These are phyloP conservation scores for Alfaro cultratus DNA, from an alignment of 2,797 vertebrate species.

Conservation along the genomic window DNA sequence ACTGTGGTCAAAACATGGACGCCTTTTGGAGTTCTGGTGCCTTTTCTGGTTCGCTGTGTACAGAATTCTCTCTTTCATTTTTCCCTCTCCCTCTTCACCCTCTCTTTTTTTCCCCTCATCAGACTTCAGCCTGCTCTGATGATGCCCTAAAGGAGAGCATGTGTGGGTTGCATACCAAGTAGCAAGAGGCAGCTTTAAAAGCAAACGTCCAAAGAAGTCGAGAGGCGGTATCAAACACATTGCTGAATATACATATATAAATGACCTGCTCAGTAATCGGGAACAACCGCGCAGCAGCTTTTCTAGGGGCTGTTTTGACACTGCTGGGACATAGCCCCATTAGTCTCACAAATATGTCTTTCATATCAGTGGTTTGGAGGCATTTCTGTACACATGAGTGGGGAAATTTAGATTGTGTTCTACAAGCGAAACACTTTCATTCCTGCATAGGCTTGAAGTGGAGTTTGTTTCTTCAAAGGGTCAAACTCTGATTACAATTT, in stretches of 20 bases:
- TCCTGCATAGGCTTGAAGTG: conserved; percentile 42
- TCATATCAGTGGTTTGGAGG: conserved; percentile 68
- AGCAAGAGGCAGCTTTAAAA: conserved; percentile 68
- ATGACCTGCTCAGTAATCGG: conserved; percentile 79
- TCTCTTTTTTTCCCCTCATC: conserved; percentile 73
- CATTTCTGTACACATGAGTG: conserved; percentile 57
- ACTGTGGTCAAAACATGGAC: conserved; percentile 65
- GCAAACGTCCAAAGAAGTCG: conserved; percentile 67
- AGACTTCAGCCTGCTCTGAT: conserved; percentile 79
- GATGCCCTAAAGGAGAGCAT: conserved; percentile 79
- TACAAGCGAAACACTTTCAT: conserved; percentile 54
- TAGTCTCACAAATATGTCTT: conserved; percentile 74
- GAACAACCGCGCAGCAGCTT: conserved; percentile 65
- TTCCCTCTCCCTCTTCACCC: conserved; percentile 48
- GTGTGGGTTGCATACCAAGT: conserved; percentile 80
- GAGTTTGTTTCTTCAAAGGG: conserved; percentile 63
- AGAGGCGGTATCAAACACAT: conserved; percentile 70
- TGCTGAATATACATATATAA: conserved; percentile 81
- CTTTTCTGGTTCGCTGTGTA: conserved; percentile 52
- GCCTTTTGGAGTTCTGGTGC: conserved; percentile 55
- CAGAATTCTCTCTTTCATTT: conserved; percentile 59
- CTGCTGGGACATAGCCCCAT: conserved; percentile 69
- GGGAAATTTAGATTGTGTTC: conserved; percentile 54
- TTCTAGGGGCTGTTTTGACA: conserved; percentile 74
- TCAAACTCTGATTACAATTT: conserved; percentile 62